These are phyloP conservation scores for Bibio marci DNA, from an alignment of 2,888 invertebrate species.

Conservation along the genomic window DNA sequence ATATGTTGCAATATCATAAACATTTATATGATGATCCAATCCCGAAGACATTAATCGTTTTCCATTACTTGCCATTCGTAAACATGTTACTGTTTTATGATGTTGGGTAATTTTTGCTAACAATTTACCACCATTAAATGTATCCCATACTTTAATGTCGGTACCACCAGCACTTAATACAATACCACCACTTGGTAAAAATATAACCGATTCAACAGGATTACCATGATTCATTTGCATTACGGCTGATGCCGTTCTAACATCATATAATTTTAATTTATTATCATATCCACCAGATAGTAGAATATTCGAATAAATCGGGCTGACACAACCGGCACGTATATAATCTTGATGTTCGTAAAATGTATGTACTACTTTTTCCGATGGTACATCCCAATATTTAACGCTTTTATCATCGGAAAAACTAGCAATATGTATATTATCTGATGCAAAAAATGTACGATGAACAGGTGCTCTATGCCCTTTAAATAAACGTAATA, in stretches of 20 bases:
- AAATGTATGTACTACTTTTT: conserved; percentile 49
- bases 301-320: conserved; percentile 55
- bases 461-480: conserved; percentile 66
- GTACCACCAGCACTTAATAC: conserved; percentile 85
- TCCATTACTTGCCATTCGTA: conserved; percentile 65
- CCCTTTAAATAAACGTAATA: conserved; percentile 71
- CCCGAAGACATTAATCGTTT: conserved; percentile 76
- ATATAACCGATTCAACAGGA: conserved; percentile 77
- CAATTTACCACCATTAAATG: conserved; percentile 69
- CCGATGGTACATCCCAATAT: conserved; percentile 84
- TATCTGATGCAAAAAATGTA: conserved; percentile 63
- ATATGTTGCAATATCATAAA: conserved; percentile 76
- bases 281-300: conserved; percentile 83
- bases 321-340: conserved; percentile 65
- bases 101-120: conserved; percentile 76
- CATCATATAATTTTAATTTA: conserved; percentile 74
- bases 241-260: conserved; percentile 45
- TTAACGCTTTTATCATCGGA: conserved; percentile 78
- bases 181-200: conserved; percentile 76
- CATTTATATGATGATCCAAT: conserved; percentile 83
- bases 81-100: conserved; percentile 86
- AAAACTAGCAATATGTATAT: conserved; percentile 65
- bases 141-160: conserved; percentile 86
- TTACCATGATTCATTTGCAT: conserved; percentile 69
- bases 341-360: conserved; percentile 64